These are phyloP conservation scores for Cephus pygmeus DNA, from an alignment of 2,888 invertebrate genomes.

Conservation along the genomic window DNA sequence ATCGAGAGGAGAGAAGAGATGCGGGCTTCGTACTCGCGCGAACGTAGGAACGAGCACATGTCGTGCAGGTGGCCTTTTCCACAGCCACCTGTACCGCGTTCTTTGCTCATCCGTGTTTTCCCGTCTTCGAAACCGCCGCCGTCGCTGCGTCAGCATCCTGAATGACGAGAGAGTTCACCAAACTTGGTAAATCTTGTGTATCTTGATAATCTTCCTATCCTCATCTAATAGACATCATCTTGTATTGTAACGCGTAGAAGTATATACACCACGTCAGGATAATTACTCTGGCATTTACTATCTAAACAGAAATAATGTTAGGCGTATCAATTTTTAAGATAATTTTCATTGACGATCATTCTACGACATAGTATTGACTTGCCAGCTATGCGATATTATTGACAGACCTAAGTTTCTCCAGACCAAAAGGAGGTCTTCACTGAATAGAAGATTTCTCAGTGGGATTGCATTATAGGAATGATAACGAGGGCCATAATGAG, in stretches of 20 bases:
- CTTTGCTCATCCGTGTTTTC: constrained; percentile 9
- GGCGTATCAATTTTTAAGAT: background rate
- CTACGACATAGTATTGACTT: too few relatives aligned
- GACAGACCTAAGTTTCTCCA: background rate
- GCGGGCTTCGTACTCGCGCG: constrained; percentile 17
- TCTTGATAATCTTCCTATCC: background rate
- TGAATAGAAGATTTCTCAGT: background rate
- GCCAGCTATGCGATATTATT: background rate
- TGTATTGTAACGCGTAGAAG: background rate
- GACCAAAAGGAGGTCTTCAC: background rate
- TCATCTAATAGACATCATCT: background rate
- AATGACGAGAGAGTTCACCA: background rate
- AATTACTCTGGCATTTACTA: background rate
- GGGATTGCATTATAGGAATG: background rate
- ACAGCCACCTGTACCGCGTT: constrained; percentile 46
- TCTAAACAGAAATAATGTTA: background rate
- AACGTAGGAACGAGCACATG: constrained; percentile 30
- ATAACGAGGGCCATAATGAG: constrained; percentile 1
- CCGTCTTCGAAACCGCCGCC: background rate
- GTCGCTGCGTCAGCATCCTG: background rate
- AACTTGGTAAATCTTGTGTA: background rate
- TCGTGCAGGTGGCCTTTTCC: constrained; percentile 51
- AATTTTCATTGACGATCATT: background rate
- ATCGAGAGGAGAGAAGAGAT: background rate
- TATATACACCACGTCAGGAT: background rate